Percentiles rank a stretch among this genome's conserved stretches.
Conservation (phyloP, 2,888 invertebrate genomes). For the Phorcus lineatus region DNA sequence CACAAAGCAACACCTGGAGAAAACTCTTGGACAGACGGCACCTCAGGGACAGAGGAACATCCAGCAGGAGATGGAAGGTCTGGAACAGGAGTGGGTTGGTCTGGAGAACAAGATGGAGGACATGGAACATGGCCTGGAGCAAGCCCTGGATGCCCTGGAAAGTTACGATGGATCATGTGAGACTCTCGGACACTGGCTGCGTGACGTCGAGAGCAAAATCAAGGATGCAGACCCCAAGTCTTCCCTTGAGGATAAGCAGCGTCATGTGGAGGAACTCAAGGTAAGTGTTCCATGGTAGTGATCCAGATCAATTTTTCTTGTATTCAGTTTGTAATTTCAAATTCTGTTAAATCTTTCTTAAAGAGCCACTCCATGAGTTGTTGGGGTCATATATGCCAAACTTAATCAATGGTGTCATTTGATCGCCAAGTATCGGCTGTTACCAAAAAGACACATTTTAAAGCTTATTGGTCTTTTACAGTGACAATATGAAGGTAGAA, state of each 20-base stretch:
- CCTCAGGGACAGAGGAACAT: slow-evolving; percentile 94
- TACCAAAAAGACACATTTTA: no score
- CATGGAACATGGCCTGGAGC: slow-evolving; percentile 88
- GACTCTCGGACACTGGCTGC: slow-evolving; percentile 88
- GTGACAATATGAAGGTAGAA: no score
- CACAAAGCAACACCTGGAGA: slow-evolving; percentile 90
- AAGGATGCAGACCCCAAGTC: slow-evolving; percentile 89
- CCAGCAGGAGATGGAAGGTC: slow-evolving; percentile 86
- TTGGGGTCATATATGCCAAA: no score
- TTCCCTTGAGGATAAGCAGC: slow-evolving; percentile 87
- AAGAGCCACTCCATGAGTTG: no score
- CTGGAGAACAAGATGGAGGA: slow-evolving; percentile 89
- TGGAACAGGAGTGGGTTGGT: slow-evolving; percentile 90
- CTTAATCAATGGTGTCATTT: no score
- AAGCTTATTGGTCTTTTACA: no score
- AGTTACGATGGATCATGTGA: slow-evolving; percentile 88
- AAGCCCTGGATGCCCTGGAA: slow-evolving; percentile 86
- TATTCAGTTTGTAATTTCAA: no score
- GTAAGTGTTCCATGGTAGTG: slow-evolving; percentile 40
- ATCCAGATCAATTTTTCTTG: not conserved
- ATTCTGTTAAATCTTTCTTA: not conserved
- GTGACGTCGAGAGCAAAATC: slow-evolving; percentile 87
- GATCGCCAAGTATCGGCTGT: no score
- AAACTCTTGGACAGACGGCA: slow-evolving; percentile 92
- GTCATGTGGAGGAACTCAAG: slow-evolving; percentile 86